Evolutionary conservation across 2,888 invertebrate species (phyloP), one percentile per base, ranked within the genome.

Genomic region (Noctua fimbriata): DNA sequence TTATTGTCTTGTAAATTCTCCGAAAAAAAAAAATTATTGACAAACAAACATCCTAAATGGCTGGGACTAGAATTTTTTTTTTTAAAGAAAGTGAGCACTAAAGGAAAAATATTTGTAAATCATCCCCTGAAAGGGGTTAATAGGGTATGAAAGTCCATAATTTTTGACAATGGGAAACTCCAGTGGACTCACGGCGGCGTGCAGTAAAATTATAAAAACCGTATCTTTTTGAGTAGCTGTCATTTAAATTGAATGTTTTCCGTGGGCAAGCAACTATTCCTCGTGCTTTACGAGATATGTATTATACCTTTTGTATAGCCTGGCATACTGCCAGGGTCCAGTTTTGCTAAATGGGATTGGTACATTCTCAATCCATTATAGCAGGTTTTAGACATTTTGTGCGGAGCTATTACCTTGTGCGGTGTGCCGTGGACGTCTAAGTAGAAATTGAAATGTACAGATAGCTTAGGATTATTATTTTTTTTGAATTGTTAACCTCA

Each of bases 281-380:
- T 66, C 36, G 49, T 28, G 44, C 16, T 44, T 76, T 52, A 36
- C 12, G 49, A 66, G 58, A 83, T 47, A 66, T 44, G 63, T 18
- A 52, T 52, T 12, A 58, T 78, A 58, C 69, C 70, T 84, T 79
- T 67, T 32, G 60, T 67, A 55, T 71, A 58, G 49, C 18, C 58
- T 83, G 83, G 85, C 66, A 63, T 12, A 49, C 28, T 67, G 74
- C 83, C 85, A 83, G 71, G 21, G 63, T 69, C 74, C 63, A 84
- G 85, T 83, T 84, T 69, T 72, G 71, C 81, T 80, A 80, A 84
- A 83, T 83, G 81, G 74, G 60, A 84, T 84, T 74, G 81, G 71
- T 83, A 71, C 73, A 84, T 72, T 73, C 74, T 71, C 84, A 73
- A 73, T 79, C 69, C 79, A 73, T 58, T 79, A 69, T 28, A 65